These are phyloP conservation scores for Epistrophe eligans DNA, from an alignment of 2,888 invertebrate species.

Conservation along the genomic window DNA sequence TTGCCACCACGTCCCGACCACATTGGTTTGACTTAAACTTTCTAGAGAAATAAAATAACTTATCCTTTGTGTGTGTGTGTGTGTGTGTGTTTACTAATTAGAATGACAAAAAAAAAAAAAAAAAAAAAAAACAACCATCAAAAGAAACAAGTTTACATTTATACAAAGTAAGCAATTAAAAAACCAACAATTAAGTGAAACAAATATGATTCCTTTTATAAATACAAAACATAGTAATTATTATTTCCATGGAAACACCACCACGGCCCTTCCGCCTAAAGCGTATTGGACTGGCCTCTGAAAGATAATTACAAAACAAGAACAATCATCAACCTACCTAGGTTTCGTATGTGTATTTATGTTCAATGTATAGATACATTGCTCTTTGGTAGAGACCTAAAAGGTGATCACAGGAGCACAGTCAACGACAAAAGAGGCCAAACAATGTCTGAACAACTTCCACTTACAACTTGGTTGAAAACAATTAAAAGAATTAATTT, in stretches of 20 bases:
- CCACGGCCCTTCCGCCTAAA: background rate
- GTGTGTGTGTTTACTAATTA: background rate
- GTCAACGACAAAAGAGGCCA: constrained; percentile 70
- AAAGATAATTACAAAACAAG: constrained; percentile 44
- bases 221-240: background rate
- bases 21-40: no score
- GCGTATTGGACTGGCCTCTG: background rate
- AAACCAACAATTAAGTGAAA: background rate
- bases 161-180: background rate
- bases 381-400: constrained; percentile 58
- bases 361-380: constrained; percentile 4
- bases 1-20: no score
- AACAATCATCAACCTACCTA: constrained; percentile 11
- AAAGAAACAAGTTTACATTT: background rate
- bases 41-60: background rate
- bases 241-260: constrained; percentile 2
- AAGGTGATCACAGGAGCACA: constrained; percentile 57
- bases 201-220: background rate
- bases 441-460: constrained; percentile 75
- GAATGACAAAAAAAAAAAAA: background rate
- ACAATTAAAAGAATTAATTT: constrained; percentile 73
- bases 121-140: background rate
- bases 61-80: background rate
- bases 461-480: constrained; percentile 64
- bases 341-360: background rate